These are phyloP conservation scores for Augochlora pura DNA, from an alignment of 1,140 invertebrate genomes.

Conservation along the genomic window DNA sequence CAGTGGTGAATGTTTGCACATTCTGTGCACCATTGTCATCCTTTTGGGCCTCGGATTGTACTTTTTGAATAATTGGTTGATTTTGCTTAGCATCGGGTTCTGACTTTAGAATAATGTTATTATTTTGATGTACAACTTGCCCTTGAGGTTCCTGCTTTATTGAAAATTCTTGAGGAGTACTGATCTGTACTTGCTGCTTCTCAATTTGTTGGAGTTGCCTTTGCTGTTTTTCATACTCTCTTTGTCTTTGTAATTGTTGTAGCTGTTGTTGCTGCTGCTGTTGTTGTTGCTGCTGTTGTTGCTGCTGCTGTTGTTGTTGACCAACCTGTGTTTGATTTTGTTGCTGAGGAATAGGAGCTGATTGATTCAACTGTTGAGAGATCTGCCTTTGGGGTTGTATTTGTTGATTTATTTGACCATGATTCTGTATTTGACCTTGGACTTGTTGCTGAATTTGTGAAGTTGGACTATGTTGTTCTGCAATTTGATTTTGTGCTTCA, in stretches of 20 bases:
- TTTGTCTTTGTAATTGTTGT: constrained; percentile 73
- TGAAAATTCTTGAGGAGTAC: constrained; percentile 60
- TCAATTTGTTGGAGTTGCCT: constrained; percentile 74
- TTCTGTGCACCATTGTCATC: constrained; percentile 60
- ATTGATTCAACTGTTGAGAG: constrained; percentile 71
- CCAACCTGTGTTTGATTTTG: constrained; percentile 73
- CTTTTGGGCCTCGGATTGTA: constrained; percentile 70
- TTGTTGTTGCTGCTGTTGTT: constrained; percentile 67
- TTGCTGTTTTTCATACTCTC: constrained; percentile 76
- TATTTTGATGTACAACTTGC: constrained; percentile 73
- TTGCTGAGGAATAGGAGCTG: constrained; percentile 71
- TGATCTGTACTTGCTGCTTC: constrained; percentile 70
- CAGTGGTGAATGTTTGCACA: constrained; percentile 72
- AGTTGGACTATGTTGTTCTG: constrained; percentile 66
- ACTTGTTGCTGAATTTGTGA: constrained; percentile 79
- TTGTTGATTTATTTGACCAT: constrained; percentile 79
- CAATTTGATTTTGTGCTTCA: constrained; percentile 75
- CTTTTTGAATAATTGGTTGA: constrained; percentile 72
- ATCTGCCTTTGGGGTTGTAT: constrained; percentile 79
- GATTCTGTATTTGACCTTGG: constrained; percentile 76
- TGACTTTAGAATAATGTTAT: constrained; percentile 74
- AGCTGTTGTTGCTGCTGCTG: constrained; percentile 72
- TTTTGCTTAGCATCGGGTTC: constrained; percentile 69
- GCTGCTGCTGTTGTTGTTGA: constrained; percentile 64
- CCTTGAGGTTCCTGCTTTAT: constrained; percentile 57